Base-by-base conservation (phyloP, 2,888 invertebrate species). In the Meiosimyza decipiens region DNA sequence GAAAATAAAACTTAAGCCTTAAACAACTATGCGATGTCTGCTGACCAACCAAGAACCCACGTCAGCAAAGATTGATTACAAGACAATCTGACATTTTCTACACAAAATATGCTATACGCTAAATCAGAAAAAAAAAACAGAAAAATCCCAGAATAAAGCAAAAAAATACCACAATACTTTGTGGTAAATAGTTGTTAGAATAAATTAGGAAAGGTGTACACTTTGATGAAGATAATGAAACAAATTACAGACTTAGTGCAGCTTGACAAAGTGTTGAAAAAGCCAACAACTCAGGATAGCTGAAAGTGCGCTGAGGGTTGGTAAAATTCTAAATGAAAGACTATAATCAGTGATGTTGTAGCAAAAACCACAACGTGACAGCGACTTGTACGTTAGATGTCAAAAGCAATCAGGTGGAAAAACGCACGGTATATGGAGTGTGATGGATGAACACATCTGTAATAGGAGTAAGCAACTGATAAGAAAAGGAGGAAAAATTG, bases 321-420 rank as follows among this genome's bases (percentile, higher is more conserved):
- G 9, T 7, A 40, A 9, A 40, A 40, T 40, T 1, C 6, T 1
- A 9, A 6, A 9, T 40, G 6, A 28, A 40, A 40, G 40, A 40
- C 59, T 13, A 22, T 13, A 63, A 49, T 47, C 49, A 40, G 47
- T 16, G 54, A 54, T 18, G n/a, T 54, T 54, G 1, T 1, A 18
- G 54, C 13, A 57, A 15, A 18, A 12, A 57, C 57, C 15, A 57
- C 62, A 62, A 52, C 52, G n/a, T 52, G 52, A 12, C n/a, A 60
- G 22, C 15, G 60, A n/a, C 22, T 22, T 22, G 22, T 50, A 51
- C 40, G 63, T 47, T 54, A 15, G 16, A 54, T 70, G 70, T 49
- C 70, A 50, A 63, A 54, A 40, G 54, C 63, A 70, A 70, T 70
- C 63, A 70, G 47, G 52, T 54, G 70, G 70, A 70, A 70, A 70